Evolutionary conservation across 2,797 vertebrate species (phyloP).

Genomic region (Channa striata): DNA sequence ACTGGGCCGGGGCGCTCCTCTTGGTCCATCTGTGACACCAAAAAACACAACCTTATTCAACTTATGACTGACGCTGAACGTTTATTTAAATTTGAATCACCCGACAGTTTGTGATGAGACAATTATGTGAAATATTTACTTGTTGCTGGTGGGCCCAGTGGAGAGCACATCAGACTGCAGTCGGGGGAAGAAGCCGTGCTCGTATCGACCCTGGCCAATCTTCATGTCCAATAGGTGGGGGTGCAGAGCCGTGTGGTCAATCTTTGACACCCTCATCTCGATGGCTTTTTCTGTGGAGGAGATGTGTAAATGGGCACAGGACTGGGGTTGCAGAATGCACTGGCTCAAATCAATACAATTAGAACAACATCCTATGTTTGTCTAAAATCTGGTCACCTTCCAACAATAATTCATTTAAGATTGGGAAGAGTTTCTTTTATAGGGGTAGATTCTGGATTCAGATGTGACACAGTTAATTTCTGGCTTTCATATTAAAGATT

Average conservation of each 20-base stretch:
- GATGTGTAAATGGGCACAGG: background rate
- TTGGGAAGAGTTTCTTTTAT: background rate
- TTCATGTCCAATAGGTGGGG: slow-evolving; percentile 99
- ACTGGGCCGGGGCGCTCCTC: slow-evolving; percentile 97
- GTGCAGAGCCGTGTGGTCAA: slow-evolving; percentile 97
- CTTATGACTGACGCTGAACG: background rate
- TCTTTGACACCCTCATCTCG: slow-evolving; percentile 94
- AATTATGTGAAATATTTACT: slow-evolving; percentile 82
- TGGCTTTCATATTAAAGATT: background rate
- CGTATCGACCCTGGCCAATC: slow-evolving; percentile 98
- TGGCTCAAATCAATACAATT: background rate
- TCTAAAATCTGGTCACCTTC: background rate
- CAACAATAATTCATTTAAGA: background rate
- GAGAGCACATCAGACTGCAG: slow-evolving; percentile 96
- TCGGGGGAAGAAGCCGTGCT: slow-evolving; percentile 97
- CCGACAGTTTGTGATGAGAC: background rate
- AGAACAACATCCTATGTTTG: background rate
- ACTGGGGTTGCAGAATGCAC: background rate
- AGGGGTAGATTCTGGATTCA: background rate
- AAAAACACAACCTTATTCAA: background rate
- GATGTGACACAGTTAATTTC: background rate
- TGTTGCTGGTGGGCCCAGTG: slow-evolving; percentile 95
- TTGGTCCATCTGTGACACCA: slow-evolving; percentile 91
- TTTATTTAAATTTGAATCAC: slow-evolving; percentile 1
- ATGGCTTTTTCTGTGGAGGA: slow-evolving; percentile 92